These are phyloP conservation scores for Euschistus heros DNA, from an alignment of 1,140 invertebrate genomes.

Conservation along the genomic window DNA sequence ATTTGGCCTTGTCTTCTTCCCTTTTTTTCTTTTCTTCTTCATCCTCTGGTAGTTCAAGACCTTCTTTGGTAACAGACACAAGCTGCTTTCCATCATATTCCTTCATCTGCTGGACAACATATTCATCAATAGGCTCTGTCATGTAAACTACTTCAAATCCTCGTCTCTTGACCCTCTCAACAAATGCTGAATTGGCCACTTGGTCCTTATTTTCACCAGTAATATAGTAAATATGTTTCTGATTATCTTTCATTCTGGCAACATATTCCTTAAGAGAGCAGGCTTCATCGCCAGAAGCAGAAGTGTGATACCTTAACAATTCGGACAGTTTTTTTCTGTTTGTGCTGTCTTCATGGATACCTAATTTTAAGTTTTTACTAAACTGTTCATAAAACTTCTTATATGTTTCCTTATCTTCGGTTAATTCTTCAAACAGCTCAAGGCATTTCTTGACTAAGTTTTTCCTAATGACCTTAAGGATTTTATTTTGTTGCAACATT, in stretches of 20 bases:
- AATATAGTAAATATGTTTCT: slow-evolving; percentile 97
- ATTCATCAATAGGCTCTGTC: slow-evolving; percentile 98
- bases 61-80: slow-evolving; percentile 95
- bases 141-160: slow-evolving; percentile 98
- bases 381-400: slow-evolving; percentile 99
- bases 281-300: slow-evolving; percentile 84
- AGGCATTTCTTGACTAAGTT: slow-evolving; percentile 98
- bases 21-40: slow-evolving; percentile 93
- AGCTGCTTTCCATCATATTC: slow-evolving; percentile 94
- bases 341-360: slow-evolving; percentile 92
- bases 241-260: slow-evolving; percentile 95
- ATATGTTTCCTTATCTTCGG: slow-evolving; percentile 94
- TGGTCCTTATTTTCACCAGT: slow-evolving; percentile 92
- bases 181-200: slow-evolving; percentile 94
- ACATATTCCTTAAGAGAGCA: slow-evolving; percentile 93
- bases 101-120: slow-evolving; percentile 95
- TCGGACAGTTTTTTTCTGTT: slow-evolving; percentile 91
- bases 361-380: slow-evolving; percentile 93
- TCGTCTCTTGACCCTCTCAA: slow-evolving; percentile 92
- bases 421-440: slow-evolving; percentile 89
- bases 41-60: slow-evolving; percentile 89
- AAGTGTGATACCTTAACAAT: slow-evolving; percentile 84
- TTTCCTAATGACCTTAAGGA: slow-evolving; percentile 95
- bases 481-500: slow-evolving; percentile 98
- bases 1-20: slow-evolving; percentile 91